Evolutionary conservation across 2,888 invertebrate species (phyloP), one percentile per base, ranked within the genome.

Genomic region (Drosophila helvetica): DNA sequence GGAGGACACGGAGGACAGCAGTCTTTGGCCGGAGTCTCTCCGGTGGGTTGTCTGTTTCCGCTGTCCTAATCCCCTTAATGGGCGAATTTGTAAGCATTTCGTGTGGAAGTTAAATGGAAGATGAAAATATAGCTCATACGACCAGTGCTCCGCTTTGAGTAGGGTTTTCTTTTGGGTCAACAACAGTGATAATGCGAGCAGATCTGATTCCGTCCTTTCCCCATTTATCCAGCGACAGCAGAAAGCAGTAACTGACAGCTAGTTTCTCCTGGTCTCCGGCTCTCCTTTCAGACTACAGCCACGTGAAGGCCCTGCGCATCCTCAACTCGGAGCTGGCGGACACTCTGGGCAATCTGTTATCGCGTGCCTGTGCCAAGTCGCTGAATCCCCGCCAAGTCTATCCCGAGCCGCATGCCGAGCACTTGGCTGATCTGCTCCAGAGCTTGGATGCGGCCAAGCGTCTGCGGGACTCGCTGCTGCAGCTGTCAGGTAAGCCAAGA

Each of bases 301-400:
- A 95, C 76, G 93, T 93, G 6, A 96, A 97, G 91, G 93, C 96
- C 55, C 91, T 95, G 43, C 94, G 96, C 80, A 94, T 95, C 60
- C 93, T 97, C 19, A 99, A 99, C 93, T 94, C 96, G 0, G 98
- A 99, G 91, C 93, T 99, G 64, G 98, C 98, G 3, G 97, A 98
- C 91, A 97, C 96, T 0, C 92, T 98, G 18, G 99, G 98, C 25
- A 99, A 99, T 93, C 93, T 99, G 57, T 93, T 97, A 68, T 96
- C 94, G 61, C 94, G 99, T 18, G 96, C 96, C 88, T 95, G 95
- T 75, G 96, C 96, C 18, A 93, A 93, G 69, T 93, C 95, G 5
- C 93, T 99, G 59, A 99, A 99, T 94, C 95, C 96, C n/a, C 91
- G 93, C 10, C 95, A 94, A 88, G 93, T 94, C 88, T 95, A 96